Conservation (phyloP, 2,888 invertebrate species). For the Napeogenes inachia region DNA sequence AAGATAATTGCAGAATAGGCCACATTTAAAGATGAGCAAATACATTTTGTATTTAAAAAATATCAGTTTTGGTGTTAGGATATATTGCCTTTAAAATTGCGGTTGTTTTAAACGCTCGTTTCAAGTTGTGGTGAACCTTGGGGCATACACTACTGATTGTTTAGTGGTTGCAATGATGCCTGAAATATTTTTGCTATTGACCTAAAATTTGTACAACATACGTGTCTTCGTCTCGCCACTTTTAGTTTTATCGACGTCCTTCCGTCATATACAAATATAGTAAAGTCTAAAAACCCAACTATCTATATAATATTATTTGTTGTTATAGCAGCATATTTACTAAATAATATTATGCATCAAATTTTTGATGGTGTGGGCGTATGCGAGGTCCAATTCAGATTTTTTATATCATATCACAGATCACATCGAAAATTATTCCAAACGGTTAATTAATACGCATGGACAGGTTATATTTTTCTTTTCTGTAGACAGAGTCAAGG, state of each 20-base stretch:
- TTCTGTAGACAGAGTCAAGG: no score
- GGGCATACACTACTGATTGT: conserved; percentile 26
- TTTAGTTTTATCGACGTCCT: not conserved
- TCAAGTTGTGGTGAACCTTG: conserved; percentile 13
- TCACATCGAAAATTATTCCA: no score
- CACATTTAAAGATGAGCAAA: not conserved
- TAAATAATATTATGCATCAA: no score
- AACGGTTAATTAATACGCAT: no score
- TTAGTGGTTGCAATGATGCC: conserved; percentile 48
- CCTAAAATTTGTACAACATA: conserved; percentile 30
- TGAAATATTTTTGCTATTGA: conserved; percentile 37
- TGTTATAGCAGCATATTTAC: no score
- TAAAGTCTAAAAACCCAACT: no score
- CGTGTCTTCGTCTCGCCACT: not conserved
- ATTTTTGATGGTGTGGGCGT: no score
- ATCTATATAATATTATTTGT: no score
- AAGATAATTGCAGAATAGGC: not conserved
- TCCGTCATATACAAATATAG: no score
- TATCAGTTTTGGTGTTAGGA: not conserved
- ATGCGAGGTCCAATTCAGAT: no score
- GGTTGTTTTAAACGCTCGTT: conserved; percentile 8
- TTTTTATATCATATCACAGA: no score
- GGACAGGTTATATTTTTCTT: no score
- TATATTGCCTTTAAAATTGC: conserved; percentile 9
- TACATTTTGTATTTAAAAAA: not conserved